phyloP scores from a whole-genome alignment of 2,797 vertebrate species.

The Rhinella marina region DNA sequence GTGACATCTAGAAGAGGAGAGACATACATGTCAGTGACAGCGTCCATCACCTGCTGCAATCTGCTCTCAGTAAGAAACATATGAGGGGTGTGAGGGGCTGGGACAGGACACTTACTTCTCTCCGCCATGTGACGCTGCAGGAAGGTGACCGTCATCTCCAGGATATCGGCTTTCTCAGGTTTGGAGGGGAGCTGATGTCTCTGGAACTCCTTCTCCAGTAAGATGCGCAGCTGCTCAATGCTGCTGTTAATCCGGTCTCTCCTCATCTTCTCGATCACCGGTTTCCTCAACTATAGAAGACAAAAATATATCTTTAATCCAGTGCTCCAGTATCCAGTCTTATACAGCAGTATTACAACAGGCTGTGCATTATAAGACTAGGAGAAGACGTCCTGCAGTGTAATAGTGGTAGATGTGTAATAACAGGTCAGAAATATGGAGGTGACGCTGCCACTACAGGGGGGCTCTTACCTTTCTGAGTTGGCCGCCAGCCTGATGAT shows the following conservation, averaged over 20 bases:
- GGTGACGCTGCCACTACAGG: background rate
- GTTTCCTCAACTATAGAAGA: constrained; percentile 80
- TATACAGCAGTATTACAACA: too few relatives aligned
- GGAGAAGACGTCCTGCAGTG: too few relatives aligned
- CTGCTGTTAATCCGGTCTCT: constrained; percentile 70
- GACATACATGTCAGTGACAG: background rate
- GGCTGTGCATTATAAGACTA: too few relatives aligned
- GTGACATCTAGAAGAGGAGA: constrained; percentile 31
- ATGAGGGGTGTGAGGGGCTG: background rate
- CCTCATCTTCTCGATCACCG: constrained; percentile 81
- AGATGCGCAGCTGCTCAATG: constrained; percentile 77
- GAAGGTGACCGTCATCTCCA: constrained; percentile 81
- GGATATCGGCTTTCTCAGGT: constrained; percentile 83
- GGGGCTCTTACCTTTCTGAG: constrained; percentile 32
- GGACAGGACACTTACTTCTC: constrained; percentile 62
- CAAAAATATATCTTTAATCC: too few relatives aligned
- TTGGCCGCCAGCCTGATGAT: background rate
- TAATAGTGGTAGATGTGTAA: too few relatives aligned
- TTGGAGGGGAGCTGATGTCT: constrained; percentile 76
- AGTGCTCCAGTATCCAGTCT: too few relatives aligned
- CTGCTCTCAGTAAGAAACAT: background rate
- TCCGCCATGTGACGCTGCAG: constrained; percentile 73
- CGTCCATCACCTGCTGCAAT: background rate
- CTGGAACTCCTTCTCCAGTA: constrained; percentile 77
- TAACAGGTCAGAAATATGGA: background rate